Conservation (phyloP, 2,888 invertebrate genomes). For the Cotesia congregata region DNA sequence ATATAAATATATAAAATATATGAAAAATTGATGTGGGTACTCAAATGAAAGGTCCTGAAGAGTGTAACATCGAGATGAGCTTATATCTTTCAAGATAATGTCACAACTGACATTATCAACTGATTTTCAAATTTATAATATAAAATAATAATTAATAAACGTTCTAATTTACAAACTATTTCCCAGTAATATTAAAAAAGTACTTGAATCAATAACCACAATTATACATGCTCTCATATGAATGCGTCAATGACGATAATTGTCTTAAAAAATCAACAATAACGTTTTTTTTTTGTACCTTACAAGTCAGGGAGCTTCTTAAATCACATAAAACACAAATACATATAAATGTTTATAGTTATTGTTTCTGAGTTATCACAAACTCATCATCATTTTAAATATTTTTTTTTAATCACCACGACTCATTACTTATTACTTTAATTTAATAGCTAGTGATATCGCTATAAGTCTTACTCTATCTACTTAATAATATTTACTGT, state of each 20-base stretch:
- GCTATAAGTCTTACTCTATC: slow-evolving; percentile 47
- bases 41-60: too few species aligned
- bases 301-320: slow-evolving; percentile 13
- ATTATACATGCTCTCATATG: too few species aligned
- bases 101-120: too few species aligned
- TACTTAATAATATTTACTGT: slow-evolving; percentile 22
- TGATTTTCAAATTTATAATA: too few species aligned
- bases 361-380: not conserved
- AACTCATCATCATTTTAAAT: not conserved
- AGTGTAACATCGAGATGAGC: too few species aligned
- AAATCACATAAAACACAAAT: slow-evolving; percentile 2
- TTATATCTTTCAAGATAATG: too few species aligned
- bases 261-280: not conserved
- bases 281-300: slow-evolving; percentile 8
- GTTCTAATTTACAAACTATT: too few species aligned
- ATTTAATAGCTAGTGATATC: slow-evolving; percentile 43
- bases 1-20: too few species aligned
- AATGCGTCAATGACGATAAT: not conserved
- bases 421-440: not conserved
- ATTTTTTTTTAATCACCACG: slow-evolving; percentile 24
- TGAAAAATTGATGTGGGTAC: too few species aligned
- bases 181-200: too few species aligned
- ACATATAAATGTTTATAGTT: not conserved
- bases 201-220: too few species aligned
- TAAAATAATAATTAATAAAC: too few species aligned